These are phyloP conservation scores for Tangachromis dhanisi DNA, from an alignment of 2,113 vertebrate species.

Conservation along the genomic window DNA sequence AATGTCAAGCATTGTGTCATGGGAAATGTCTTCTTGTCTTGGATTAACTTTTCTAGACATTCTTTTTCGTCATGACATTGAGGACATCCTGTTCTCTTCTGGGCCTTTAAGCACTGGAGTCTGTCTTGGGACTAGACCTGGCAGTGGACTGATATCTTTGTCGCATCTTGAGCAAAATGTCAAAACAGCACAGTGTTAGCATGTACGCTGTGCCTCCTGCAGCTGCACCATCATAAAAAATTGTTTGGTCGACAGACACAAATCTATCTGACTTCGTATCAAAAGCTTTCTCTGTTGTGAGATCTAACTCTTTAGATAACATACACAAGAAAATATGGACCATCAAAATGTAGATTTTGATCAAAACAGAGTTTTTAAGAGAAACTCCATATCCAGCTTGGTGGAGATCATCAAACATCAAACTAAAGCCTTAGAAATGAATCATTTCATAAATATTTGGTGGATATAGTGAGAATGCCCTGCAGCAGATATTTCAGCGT, in stretches of 20 bases:
- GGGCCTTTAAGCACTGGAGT: background rate
- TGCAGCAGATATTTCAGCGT: background rate
- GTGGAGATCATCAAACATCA: background rate
- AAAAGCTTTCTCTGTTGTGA: background rate
- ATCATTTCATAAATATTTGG: background rate
- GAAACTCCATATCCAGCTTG: background rate
- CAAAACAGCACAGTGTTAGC: background rate
- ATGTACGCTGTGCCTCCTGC: background rate
- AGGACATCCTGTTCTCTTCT: slow-evolving; percentile 34
- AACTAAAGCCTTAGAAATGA: background rate
- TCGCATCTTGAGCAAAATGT: background rate
- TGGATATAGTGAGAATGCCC: background rate
- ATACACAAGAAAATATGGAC: background rate
- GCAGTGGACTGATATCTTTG: background rate
- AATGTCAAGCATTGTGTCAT: slow-evolving; percentile 39
- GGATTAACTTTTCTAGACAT: slow-evolving; percentile 1
- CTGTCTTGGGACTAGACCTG: background rate
- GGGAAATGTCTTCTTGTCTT: slow-evolving; percentile 46
- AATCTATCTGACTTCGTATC: slow-evolving; percentile 3
- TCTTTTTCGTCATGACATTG: background rate
- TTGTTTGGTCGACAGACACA: background rate
- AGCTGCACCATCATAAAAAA: background rate
- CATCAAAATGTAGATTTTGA: background rate
- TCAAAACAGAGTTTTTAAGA: background rate
- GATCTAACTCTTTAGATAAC: background rate